These are phyloP conservation scores for Saturnia pavonia DNA, from an alignment of 2,888 invertebrate species.

Conservation along the genomic window DNA sequence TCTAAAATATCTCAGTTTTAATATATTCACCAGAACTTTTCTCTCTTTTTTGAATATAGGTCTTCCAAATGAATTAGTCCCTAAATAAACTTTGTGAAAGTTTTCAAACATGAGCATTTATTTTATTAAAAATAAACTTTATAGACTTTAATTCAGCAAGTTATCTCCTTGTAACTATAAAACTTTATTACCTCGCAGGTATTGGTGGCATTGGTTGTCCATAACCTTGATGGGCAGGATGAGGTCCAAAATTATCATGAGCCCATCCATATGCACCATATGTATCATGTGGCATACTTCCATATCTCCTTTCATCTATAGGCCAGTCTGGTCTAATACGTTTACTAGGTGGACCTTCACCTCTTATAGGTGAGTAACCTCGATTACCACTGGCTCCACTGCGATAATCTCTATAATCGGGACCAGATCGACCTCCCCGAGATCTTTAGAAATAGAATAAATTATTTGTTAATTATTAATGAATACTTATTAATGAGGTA, in stretches of 20 bases:
- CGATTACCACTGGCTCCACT: constrained; percentile 85
- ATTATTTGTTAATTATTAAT: constrained; percentile 24
- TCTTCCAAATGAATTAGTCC: too few species aligned
- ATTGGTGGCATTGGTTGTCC: constrained; percentile 81
- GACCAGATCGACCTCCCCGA: constrained; percentile 86
- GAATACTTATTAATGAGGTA: not conserved
- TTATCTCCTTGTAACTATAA: constrained; percentile 17
- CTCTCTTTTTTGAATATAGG: too few species aligned
- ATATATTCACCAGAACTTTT: too few species aligned
- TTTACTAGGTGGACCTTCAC: constrained; percentile 89
- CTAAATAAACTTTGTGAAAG: too few species aligned
- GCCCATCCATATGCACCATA: constrained; percentile 81
- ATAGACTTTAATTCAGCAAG: not conserved
- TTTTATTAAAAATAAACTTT: not conserved
- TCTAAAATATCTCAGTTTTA: too few species aligned
- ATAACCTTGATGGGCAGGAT: constrained; percentile 83
- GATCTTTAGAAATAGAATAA: constrained; percentile 43
- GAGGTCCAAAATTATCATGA: constrained; percentile 79
- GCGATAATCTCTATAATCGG: constrained; percentile 90
- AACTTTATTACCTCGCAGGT: constrained; percentile 62
- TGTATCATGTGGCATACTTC: constrained; percentile 76
- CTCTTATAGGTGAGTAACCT: constrained; percentile 89
- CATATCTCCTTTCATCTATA: constrained; percentile 75
- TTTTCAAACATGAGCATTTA: not conserved
- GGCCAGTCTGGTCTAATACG: constrained; percentile 89